Base-by-base conservation (phyloP, 2,113 vertebrate genomes). In the Phaethornis superciliosus region DNA sequence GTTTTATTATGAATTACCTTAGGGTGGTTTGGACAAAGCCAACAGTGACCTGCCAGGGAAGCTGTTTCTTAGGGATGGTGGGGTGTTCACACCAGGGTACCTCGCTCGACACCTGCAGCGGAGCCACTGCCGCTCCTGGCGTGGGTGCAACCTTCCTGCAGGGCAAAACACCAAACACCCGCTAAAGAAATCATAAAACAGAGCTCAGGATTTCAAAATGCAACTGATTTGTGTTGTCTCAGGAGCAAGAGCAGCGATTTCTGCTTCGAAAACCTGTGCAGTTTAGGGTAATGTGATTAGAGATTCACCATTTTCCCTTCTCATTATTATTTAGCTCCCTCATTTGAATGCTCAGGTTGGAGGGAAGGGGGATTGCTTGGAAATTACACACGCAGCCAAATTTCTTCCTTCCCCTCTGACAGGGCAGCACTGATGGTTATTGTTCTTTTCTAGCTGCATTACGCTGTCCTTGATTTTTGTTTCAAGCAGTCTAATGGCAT, bases 391-490 rank as follows among this genome's bases (percentile, higher is more conserved):
- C 12, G 3, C 65, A 86, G 93, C 92, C 92, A 95, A 93, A 96
- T 96, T 94, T 96, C 89, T 96, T 93, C 91, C 93, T 96, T 96
- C 88, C 89, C 87, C 82, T 95, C 91, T 95, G 96, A 93, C 95
- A 95, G 95, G 89, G 90, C 91, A 95, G 65, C 0, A 8, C 89
- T 84, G 95, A 95, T 81, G 89, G 65, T 96, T 94, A 96, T 95
- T 96, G 96, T 94, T 96, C 96, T 88, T 96, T 90, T 89, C 65
- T 86, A 93, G 95, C 88, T 94, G 91, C 93, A 94, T 93, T 96
- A 89, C 83, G 33, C 85, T 96, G 94, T 96, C 96, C 95, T 96
- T 96, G 95, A 96, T 92, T 97, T 97, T 96, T 96, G 95, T 96
- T 96, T 95, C 94, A 95, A 96, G 92, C 94, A 95, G 82, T 96